phyloP scores from a whole-genome alignment of 1,140 invertebrate genomes.

The Scaptomyza graminum region DNA sequence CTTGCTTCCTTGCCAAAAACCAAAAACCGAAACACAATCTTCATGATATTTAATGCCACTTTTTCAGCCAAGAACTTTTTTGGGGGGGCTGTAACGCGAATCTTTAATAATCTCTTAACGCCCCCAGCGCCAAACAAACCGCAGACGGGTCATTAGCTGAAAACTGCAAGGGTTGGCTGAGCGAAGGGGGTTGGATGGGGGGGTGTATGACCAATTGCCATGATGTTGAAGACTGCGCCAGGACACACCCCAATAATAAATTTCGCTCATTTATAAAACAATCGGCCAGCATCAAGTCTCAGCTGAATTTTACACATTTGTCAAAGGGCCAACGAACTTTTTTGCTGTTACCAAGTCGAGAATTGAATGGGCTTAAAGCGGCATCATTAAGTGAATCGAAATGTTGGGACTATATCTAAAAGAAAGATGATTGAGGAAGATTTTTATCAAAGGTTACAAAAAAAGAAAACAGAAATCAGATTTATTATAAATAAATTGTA shows the following conservation, averaged over 20 bases:
- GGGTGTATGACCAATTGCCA: slow-evolving; percentile 22
- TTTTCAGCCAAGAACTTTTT: slow-evolving; percentile 9
- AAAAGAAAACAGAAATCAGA: no score
- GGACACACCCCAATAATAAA: slow-evolving; percentile 47
- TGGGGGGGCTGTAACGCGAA: slow-evolving; percentile 3
- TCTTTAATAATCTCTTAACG: slow-evolving; percentile 30
- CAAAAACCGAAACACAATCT: slow-evolving; percentile 4
- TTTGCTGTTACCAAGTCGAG: no score
- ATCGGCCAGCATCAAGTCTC: slow-evolving; percentile 58
- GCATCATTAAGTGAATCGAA: no score
- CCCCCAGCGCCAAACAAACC: slow-evolving; percentile 15
- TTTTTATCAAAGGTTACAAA: no score
- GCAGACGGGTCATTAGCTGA: slow-evolving; percentile 62
- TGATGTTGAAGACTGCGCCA: slow-evolving; percentile 22
- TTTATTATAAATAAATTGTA: no score
- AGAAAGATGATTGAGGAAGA: no score
- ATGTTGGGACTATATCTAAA: no score
- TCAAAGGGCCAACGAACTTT: neutral
- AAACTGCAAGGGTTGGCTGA: neutral
- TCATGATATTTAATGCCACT: slow-evolving; percentile 24
- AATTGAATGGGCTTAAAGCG: neutral
- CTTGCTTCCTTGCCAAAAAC: neutral
- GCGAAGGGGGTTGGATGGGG: neutral
- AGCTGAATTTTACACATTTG: slow-evolving; percentile 31
- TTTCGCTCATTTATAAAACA: slow-evolving; percentile 63